Conservation (phyloP, 37 sponge, comb jelly and placozoan species). For the Petrosia ficiformis region DNA sequence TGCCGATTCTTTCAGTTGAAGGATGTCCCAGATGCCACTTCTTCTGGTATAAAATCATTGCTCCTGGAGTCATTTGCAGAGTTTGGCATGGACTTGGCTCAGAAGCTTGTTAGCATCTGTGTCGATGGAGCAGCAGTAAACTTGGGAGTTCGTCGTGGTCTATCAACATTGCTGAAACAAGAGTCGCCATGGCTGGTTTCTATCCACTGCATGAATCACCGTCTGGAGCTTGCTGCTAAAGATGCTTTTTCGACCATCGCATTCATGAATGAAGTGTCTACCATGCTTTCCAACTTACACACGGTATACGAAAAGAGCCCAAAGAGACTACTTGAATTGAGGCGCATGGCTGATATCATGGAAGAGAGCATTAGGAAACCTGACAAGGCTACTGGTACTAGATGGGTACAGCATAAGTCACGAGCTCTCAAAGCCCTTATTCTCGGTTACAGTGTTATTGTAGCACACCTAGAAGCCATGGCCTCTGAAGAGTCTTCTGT, state of each 20-base stretch:
- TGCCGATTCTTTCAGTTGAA: constrained; percentile 29
- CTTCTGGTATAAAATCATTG: not conserved
- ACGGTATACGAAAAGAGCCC: constrained; percentile 32
- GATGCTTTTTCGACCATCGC: constrained; percentile 22
- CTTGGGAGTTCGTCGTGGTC: constrained; percentile 35
- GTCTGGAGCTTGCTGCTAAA: too few species aligned
- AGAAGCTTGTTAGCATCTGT: constrained; percentile 35
- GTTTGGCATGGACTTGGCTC: constrained; percentile 17
- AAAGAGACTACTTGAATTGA: constrained; percentile 13
- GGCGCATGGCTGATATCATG: constrained; percentile 11
- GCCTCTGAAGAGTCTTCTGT: constrained; percentile 22
- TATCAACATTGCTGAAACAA: constrained; percentile 22
- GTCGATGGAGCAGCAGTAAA: constrained; percentile 49
- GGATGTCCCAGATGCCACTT: constrained; percentile 29
- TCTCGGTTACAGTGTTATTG: constrained; percentile 27
- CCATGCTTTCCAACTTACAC: constrained; percentile 25
- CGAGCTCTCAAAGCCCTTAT: constrained; percentile 27
- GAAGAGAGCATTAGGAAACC: constrained; percentile 26
- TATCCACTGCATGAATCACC: too few species aligned
- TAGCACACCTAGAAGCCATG: constrained; percentile 23
- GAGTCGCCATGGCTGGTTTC: constrained; percentile 36
- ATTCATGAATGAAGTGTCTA: constrained; percentile 30
- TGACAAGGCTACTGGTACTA: constrained; percentile 37
- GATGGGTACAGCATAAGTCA: constrained; percentile 34
- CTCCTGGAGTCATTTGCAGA: constrained; percentile 1